Evolutionary conservation across 2,888 invertebrate species (phyloP).

Genomic region (Metacarcinus magister): DNA sequence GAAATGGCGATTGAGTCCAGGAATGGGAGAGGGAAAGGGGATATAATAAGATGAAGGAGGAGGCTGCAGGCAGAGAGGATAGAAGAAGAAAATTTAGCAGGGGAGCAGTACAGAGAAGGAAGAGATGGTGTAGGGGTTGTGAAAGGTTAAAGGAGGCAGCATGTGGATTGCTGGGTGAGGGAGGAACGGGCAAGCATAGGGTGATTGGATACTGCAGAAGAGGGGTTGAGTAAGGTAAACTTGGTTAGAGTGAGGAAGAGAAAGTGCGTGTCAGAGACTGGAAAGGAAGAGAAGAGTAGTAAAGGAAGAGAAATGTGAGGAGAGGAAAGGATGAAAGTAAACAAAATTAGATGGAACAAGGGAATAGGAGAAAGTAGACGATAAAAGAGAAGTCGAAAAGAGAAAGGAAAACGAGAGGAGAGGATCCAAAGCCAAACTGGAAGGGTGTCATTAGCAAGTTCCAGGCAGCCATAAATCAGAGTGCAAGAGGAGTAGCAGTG

Average conservation of each 20-base stretch:
- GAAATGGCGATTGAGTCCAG: neutral
- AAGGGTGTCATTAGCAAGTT: constrained; percentile 21
- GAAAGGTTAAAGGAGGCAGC: neutral
- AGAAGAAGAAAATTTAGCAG: neutral
- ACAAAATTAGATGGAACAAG: neutral
- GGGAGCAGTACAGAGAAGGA: neutral
- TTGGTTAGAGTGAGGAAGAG: neutral
- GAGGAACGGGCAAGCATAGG: neutral
- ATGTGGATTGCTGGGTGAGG: neutral
- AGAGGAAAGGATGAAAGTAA: neutral
- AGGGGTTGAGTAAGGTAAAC: neutral
- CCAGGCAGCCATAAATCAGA: neutral
- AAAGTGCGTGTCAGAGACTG: neutral
- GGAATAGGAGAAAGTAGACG: neutral
- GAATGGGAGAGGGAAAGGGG: neutral
- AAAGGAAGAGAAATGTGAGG: neutral
- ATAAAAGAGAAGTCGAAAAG: neutral
- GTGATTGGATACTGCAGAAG: neutral
- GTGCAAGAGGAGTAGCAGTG: neutral
- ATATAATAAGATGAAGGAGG: neutral
- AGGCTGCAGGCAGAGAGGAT: neutral
- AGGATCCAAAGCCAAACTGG: neutral
- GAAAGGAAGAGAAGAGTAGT: neutral
- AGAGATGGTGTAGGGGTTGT: neutral
- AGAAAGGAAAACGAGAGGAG: neutral